Percentiles rank a stretch among this genome's conserved stretches.
Conservation (phyloP, 2,113 vertebrate species). For the Gallinago paraguaiae region DNA sequence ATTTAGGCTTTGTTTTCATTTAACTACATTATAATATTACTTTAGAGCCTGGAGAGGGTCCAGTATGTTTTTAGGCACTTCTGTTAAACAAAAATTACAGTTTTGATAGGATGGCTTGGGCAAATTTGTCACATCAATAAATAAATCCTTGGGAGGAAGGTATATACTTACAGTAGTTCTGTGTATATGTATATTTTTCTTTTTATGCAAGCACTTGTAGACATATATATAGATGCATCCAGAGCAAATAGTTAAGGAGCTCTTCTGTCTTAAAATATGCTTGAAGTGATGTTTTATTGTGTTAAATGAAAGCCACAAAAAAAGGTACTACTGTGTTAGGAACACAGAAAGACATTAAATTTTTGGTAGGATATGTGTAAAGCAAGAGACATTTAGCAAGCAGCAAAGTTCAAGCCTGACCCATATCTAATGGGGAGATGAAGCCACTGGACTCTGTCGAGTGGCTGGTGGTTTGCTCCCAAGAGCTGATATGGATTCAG, state of each 20-base stretch:
- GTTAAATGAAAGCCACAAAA: background rate
- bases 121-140: background rate
- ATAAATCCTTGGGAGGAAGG: background rate
- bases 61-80: conserved; percentile 31
- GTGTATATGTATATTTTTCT: background rate
- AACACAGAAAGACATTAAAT: background rate
- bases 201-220: background rate
- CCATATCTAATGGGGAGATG: background rate
- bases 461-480: background rate
- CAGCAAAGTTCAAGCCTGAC: background rate
- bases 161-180: background rate
- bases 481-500: background rate
- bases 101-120: background rate
- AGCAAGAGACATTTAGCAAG: background rate
- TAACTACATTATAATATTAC: conserved; percentile 14
- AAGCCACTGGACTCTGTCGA: background rate
- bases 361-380: background rate
- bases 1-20: conserved; percentile 60
- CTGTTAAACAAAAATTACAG: background rate
- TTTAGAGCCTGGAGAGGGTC: background rate
- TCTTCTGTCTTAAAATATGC: background rate
- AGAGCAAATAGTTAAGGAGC: background rate
- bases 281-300: background rate
- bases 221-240: background rate
- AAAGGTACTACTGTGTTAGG: background rate